A percentile compares a stretch with the other conserved stretches of the same genome.
phyloP scores from a whole-genome alignment of 2,113 vertebrate species.

The Misgurnus mizolepis region DNA sequence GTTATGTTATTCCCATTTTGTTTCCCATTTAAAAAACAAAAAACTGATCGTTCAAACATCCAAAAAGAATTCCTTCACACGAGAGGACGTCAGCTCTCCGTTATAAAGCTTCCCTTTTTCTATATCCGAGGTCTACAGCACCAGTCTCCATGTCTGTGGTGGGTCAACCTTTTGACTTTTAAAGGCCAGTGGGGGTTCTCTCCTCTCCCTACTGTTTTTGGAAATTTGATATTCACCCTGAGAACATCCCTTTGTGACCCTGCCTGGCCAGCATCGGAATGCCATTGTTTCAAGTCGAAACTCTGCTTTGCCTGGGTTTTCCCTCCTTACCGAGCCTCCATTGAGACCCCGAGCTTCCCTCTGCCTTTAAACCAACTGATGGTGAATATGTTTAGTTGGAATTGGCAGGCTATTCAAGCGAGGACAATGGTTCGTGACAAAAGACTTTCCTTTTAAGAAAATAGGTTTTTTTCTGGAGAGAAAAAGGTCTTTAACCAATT shows the following conservation, averaged over 20 bases:
- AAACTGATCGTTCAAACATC: constrained; percentile 3
- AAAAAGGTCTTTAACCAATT: constrained; percentile 51
- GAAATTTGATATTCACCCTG: constrained; percentile 57
- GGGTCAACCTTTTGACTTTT: constrained; percentile 60
- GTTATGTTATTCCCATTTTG: neutral
- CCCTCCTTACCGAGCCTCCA: constrained; percentile 55
- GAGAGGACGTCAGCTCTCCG: constrained; percentile 36
- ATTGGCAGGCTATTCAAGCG: constrained; percentile 54
- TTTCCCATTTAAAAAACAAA: neutral
- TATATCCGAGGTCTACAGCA: constrained; percentile 33
- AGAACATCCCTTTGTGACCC: constrained; percentile 58
- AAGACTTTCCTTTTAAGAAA: constrained; percentile 58
- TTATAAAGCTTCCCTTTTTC: constrained; percentile 44
- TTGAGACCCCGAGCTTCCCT: constrained; percentile 54
- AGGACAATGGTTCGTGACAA: constrained; percentile 54
- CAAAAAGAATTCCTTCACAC: constrained; percentile 17
- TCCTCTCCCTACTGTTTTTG: constrained; percentile 52
- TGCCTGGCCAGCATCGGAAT: constrained; percentile 55
- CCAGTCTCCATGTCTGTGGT: constrained; percentile 51
- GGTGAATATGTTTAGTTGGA: constrained; percentile 55
- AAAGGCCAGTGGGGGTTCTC: constrained; percentile 58
- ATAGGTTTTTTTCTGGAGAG: constrained; percentile 50
- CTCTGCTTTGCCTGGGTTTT: constrained; percentile 55
- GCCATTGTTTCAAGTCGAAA: constrained; percentile 57
- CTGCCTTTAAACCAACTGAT: constrained; percentile 57